These are phyloP conservation scores for Orchesella flavescens DNA, from an alignment of 2,888 invertebrate genomes.

Conservation along the genomic window DNA sequence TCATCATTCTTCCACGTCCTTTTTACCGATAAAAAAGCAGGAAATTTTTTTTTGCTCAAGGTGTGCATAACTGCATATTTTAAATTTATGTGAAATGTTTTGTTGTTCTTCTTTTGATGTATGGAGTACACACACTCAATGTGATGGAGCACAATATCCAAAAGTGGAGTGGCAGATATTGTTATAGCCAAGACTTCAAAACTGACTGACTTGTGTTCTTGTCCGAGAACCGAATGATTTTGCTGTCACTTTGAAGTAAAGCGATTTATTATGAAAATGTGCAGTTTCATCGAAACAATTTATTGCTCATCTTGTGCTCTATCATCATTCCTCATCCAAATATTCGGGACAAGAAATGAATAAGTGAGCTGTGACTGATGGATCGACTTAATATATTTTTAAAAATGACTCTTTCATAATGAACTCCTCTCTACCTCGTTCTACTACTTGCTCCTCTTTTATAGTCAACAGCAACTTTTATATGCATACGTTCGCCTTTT, in stretches of 20 bases:
- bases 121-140: too few relatives aligned
- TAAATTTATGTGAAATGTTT: constrained; percentile 1
- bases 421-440: background rate
- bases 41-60: constrained; percentile 6
- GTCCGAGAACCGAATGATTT: background rate
- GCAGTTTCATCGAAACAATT: constrained; percentile 21
- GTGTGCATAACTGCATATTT: constrained; percentile 17
- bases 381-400: constrained; percentile 6
- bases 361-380: constrained; percentile 28
- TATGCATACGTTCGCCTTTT: background rate
- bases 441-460: background rate
- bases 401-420: background rate
- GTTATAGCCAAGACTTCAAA: background rate
- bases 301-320: background rate
- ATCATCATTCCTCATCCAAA: constrained; percentile 9
- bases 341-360: constrained; percentile 2
- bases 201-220: background rate
- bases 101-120: background rate
- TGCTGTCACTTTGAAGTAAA: constrained; percentile 16
- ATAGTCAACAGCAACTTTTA: background rate
- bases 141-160: background rate
- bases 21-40: constrained; percentile 1
- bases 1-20: constrained; percentile 4
- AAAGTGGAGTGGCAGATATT: constrained; percentile 15
- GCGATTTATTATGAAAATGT: constrained; percentile 29